phyloP scores from a whole-genome alignment of 2,888 invertebrate species.

The Altica lythri region DNA sequence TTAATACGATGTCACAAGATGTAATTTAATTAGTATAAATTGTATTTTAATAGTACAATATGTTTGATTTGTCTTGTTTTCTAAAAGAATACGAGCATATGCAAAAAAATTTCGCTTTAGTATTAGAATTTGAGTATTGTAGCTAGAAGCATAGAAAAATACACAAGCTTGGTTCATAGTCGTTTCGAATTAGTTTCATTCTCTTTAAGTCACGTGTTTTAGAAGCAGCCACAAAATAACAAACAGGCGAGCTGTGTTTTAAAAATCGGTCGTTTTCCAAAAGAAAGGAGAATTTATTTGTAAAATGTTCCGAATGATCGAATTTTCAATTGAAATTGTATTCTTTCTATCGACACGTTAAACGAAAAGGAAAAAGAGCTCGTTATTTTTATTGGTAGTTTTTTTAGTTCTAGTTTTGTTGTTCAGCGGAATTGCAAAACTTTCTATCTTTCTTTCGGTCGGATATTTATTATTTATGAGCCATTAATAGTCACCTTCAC shows the following conservation, averaged over 20 bases:
- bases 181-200: constrained; percentile 23
- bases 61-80: too few relatives aligned
- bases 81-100: too few relatives aligned
- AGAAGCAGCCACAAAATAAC: constrained; percentile 12
- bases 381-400: constrained; percentile 10
- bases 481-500: not conserved
- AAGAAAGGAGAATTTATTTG: constrained; percentile 15
- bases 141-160: too few relatives aligned
- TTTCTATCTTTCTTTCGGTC: not conserved
- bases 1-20: too few relatives aligned
- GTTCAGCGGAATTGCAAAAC: not conserved
- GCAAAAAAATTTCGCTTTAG: too few relatives aligned
- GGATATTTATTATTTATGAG: not conserved
- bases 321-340: constrained; percentile 16
- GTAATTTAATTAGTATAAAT: too few relatives aligned
- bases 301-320: constrained; percentile 11
- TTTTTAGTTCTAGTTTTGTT: constrained; percentile 2
- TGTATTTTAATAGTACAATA: too few relatives aligned
- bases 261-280: constrained; percentile 10
- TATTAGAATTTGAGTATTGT: too few relatives aligned
- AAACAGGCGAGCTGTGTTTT: constrained; percentile 14
- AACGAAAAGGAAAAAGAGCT: constrained; percentile 8
- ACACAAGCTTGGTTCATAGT: constrained; percentile 13
- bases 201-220: constrained; percentile 22
- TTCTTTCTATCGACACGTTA: constrained; percentile 13